These are phyloP conservation scores for Clamator glandarius DNA, from an alignment of 2,797 vertebrate genomes.

Conservation along the genomic window DNA sequence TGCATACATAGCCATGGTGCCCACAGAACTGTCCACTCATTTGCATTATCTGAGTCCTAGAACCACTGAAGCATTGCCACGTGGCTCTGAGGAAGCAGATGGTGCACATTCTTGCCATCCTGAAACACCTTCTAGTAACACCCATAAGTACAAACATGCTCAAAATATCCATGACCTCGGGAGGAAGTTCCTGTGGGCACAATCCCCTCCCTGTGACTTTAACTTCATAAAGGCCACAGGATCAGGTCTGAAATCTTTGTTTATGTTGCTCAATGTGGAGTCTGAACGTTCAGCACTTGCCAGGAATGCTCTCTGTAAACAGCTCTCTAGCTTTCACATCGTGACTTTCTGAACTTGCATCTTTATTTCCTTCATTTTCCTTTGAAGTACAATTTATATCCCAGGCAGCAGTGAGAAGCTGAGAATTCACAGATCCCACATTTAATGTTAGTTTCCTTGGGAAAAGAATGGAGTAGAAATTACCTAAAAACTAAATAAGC, in stretches of 20 bases:
- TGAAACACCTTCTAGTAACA: not conserved
- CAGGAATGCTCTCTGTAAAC: not conserved
- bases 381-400: not conserved
- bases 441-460: constrained; percentile 20
- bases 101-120: not conserved
- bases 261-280: not conserved
- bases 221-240: not conserved
- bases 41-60: not conserved
- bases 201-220: not conserved
- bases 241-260: not conserved
- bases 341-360: not conserved
- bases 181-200: not conserved
- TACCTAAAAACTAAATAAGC: constrained; percentile 32
- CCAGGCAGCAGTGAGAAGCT: not conserved
- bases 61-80: not conserved
- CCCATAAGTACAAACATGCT: not conserved
- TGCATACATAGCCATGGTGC: not conserved
- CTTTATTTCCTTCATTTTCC: not conserved
- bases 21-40: not conserved
- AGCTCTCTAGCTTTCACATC: not conserved
- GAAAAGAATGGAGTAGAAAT: constrained; percentile 13
- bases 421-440: constrained; percentile 2
- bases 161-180: not conserved
- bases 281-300: not conserved
- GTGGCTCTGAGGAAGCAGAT: not conserved